Evolutionary conservation across 1,140 invertebrate species (phyloP), one percentile per base, ranked within the genome.

Genomic region (Orchestia grillus): DNA sequence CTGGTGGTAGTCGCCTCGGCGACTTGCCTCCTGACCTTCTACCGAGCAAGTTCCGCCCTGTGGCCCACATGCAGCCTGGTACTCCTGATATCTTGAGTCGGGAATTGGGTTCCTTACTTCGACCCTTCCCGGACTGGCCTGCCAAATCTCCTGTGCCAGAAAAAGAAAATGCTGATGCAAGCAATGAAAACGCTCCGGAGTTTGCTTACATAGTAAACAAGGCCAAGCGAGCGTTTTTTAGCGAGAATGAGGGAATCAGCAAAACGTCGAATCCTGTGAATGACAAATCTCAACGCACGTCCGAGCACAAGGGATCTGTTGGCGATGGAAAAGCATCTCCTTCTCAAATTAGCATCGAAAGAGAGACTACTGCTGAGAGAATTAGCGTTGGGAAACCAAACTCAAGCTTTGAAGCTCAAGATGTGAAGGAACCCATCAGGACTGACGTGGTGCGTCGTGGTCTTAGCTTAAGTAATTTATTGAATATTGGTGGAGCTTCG

Each of bases 11-110:
- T 87, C 96, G 96, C 47, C 91, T 96, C n/a, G 95, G 96, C 47
- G 96, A 97, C 44, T 95, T 97, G 62, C 96, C 96, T 42, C 96
- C 96, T 47, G 96, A 97, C 77, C 96, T 97, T 44, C 96, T 97
- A 42, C 96, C 96, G 36, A 97, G 96, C 92, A 97, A 97, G 96
- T 96, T 97, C 19, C 96, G 87, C 19, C 96, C 95, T 0, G 53
- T 53, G 88, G 45, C 96, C 40, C 77, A 96, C 95, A 96, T 87
- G 96, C 92, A 44, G 92, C 92, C 92, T 44, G 92, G 92, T n/a
- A 94, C 92, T 45, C 92, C 92, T 45, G 92, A 94, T 40, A 94
- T 94, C 44, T 44, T 94, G 36, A 94, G 92, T n/a, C 92, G 92
- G 6, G 92, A 94, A 44, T 44, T 94, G 92, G 92, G 92, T 6